A percentile compares a stretch with the other conserved stretches of the same genome.
Conservation (phyloP, 2,888 invertebrate species). For the Rosalia funebris region DNA sequence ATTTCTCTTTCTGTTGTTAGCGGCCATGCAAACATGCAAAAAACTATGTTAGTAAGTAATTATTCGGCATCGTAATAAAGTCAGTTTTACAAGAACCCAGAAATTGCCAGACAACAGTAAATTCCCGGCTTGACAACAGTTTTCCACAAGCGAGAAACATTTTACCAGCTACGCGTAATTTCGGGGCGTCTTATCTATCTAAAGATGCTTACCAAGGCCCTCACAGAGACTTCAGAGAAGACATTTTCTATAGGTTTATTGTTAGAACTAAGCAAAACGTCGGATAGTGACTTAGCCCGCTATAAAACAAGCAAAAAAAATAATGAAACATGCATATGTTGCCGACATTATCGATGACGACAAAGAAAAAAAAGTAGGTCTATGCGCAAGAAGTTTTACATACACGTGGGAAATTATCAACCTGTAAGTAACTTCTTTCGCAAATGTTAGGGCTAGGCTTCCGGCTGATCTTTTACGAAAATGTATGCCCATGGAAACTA, state of each 20-base stretch:
- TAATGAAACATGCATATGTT: conserved; percentile 29
- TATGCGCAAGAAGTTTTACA: too few relatives aligned
- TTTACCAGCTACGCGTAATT: too few relatives aligned
- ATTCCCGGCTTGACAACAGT: too few relatives aligned
- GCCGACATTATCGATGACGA: too few relatives aligned
- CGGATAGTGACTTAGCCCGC: conserved; percentile 69
- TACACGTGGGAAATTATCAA: too few relatives aligned
- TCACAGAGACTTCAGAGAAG: conserved; percentile 71
- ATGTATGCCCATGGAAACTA: too few relatives aligned
- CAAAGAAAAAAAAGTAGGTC: neutral
- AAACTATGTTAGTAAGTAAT: conserved; percentile 30
- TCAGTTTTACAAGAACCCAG: conserved; percentile 2
- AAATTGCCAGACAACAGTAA: conserved; percentile 8
- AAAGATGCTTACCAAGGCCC: conserved; percentile 70
- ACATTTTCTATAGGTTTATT: conserved; percentile 63
- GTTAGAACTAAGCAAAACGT: conserved; percentile 56
- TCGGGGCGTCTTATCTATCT: conserved; percentile 20
- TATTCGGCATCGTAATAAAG: neutral
- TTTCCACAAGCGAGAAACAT: too few relatives aligned
- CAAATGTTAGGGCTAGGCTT: too few relatives aligned
- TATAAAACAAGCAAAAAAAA: conserved; percentile 56
- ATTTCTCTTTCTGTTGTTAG: conserved; percentile 51
- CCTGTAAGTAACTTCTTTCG: too few relatives aligned
- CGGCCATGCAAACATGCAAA: conserved; percentile 52
- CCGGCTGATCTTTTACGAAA: too few relatives aligned